Percentiles rank a stretch among this genome's conserved stretches.
Evolutionary conservation across 2,113 vertebrate species (phyloP).

Genomic region (Tapirus terrestris): DNA sequence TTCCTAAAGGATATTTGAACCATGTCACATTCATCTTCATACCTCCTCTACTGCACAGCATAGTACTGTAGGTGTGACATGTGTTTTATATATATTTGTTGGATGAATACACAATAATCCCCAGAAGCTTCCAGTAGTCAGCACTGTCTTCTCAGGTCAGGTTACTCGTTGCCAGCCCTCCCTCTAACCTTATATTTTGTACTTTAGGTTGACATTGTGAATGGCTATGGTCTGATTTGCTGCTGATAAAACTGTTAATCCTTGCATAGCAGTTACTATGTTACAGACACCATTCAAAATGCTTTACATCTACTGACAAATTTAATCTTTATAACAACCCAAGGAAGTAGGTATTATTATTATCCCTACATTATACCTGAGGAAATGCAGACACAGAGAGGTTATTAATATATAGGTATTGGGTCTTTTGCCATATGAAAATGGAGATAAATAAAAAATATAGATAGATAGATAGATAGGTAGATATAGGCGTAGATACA

Average conservation of each 20-base stretch:
- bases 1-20: neutral
- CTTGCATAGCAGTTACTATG: neutral
- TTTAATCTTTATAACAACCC: neutral
- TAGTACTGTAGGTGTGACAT: neutral
- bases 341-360: neutral
- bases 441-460: neutral
- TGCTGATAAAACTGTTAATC: neutral
- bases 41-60: neutral
- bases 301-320: neutral
- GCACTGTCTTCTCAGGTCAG: neutral
- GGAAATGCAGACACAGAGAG: neutral
- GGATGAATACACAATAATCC: neutral
- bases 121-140: neutral
- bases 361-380: neutral
- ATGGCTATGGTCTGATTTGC: neutral
- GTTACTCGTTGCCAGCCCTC: neutral
- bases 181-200: neutral
- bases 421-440: neutral
- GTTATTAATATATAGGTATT: neutral
- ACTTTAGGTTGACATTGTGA: neutral
- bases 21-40: neutral
- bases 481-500: neutral
- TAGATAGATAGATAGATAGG: neutral
- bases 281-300: neutral
- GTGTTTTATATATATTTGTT: neutral